phyloP scores from a whole-genome alignment of 2,888 invertebrate genomes.

The Parnassius smintheus region DNA sequence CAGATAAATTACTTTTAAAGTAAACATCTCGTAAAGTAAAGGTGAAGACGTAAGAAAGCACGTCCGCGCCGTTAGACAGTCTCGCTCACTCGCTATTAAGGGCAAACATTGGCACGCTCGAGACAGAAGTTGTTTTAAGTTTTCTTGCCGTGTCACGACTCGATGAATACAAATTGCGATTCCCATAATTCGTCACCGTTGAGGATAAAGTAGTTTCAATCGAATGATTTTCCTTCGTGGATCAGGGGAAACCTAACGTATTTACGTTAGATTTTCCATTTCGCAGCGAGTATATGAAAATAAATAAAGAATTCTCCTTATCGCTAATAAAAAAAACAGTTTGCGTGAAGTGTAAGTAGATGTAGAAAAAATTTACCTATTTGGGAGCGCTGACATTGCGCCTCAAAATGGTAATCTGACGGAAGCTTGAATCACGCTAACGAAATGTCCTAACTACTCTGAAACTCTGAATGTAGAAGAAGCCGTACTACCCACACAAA shows the following conservation, averaged over 20 bases:
- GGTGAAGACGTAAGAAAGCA: slow-evolving; percentile 33
- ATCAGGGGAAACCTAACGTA: neutral
- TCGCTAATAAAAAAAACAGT: too few species aligned
- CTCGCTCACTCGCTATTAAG: slow-evolving; percentile 35
- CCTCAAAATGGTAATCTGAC: too few species aligned
- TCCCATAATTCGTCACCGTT: slow-evolving; percentile 40
- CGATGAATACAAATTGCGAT: slow-evolving; percentile 39
- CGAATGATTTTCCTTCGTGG: slow-evolving; percentile 31
- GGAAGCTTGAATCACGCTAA: too few species aligned
- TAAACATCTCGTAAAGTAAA: slow-evolving; percentile 13
- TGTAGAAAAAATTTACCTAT: too few species aligned
- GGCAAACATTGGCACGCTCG: slow-evolving; percentile 54
- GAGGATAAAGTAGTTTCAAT: slow-evolving; percentile 31
- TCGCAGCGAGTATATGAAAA: too few species aligned
- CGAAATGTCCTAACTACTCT: too few species aligned
- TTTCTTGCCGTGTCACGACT: slow-evolving; percentile 38
- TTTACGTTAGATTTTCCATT: neutral
- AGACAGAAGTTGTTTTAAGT: slow-evolving; percentile 58
- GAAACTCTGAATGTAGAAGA: too few species aligned
- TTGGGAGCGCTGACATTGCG: too few species aligned
- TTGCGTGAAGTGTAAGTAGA: too few species aligned
- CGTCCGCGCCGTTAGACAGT: slow-evolving; percentile 43
- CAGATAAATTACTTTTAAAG: neutral
- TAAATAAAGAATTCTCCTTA: too few species aligned
- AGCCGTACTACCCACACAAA: too few species aligned